Base-by-base conservation (phyloP, 2,888 invertebrate species). In the Pantelozetes paolii region DNA sequence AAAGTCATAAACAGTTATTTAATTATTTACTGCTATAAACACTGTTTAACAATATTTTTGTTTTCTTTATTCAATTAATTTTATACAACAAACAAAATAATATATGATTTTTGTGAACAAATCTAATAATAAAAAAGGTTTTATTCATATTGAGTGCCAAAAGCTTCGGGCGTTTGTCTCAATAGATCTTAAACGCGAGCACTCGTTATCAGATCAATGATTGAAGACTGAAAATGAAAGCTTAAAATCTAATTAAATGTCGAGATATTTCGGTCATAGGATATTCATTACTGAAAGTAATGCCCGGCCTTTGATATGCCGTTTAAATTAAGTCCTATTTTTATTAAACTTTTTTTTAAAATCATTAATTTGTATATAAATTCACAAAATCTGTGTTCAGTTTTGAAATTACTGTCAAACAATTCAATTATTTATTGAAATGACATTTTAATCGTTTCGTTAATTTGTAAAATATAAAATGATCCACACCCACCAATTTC, bases 231-330 rank as follows among this genome's bases (percentile, higher is more conserved):
- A 57, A 57, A 57, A 23, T 23, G 57, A 26, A 18, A 23, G 57
- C 23, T 57, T 57, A 57, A 57, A 28, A 28, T 57, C 57, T 28
- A 57, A 26, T 57, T 57, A 57, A 5, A 57, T 57, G 57, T 57
- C 57, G 23, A 28, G 23, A 20, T 36, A 36, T 50, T 9, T 50
- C 50, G 50, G 50, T n/a, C 18, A 15, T 15, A 20, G 8, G 20
- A 50, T n/a, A 50, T 20, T 50, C 50, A 50, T 50, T 20, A 36
- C 15, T 6, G 6, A 50, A 50, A 50, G 50, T 50, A 36, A 11
- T 36, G 36, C 36, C 36, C 6, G 36, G n/a, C n/a, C n/a, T n/a
- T n/a, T n/a, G n/a, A n/a, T n/a, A n/a, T n/a, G n/a, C n/a, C n/a
- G n/a, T n/a, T n/a, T n/a, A n/a, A n/a, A n/a, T n/a, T n/a, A n/a